Evolutionary conservation across 1,140 invertebrate genomes (phyloP), one percentile per base, ranked within the genome.

Genomic region (Eurosta solidaginis): DNA sequence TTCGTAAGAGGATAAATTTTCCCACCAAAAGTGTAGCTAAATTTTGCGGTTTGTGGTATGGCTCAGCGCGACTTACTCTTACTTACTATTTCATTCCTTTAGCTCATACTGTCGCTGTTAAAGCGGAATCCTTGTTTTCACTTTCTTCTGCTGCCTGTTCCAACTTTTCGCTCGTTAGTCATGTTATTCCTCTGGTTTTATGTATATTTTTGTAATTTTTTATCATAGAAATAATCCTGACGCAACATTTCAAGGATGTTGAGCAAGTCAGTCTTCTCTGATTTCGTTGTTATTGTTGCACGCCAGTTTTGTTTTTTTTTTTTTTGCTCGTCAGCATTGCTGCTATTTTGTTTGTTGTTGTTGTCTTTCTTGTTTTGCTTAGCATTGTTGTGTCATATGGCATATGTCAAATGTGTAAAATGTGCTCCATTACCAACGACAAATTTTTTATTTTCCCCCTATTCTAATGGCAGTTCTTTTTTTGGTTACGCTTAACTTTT

Each of bases 181-280:
- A 10, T 22, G 59, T 40, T 5, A 40, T 68, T 40, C 14, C 54
- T 68, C 20, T n/a, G 12, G 17, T 68, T 68, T 20, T 40, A 9
- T 33, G 45, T 47, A 4, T 36, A 33, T n/a, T 54, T 20, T 27
- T 17, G 20, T 47, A 9, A 40, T 40, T 68, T 54, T 68, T 68
- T 59, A 14, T 63, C 10, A 29, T 14, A 68, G 40, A 68, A 68
- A 40, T 68, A 68, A 68, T 68, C 29, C 33, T 40, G 5, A 40
- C 59, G 59, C 59, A 40, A 36, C 59, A 40, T 68, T 68, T 68
- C 59, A 68, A 68, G 59, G 59, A 68, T 68, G 33, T 40, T 68
- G 59, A 40, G n/a, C 27, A 68, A 40, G 33, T 68, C 59, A 68
- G 29, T 68, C 59, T 29, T 40, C 59, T 68, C 59, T 20, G 59